phyloP scores from a whole-genome alignment of 2,113 vertebrate species.

The Prinia subflava region DNA sequence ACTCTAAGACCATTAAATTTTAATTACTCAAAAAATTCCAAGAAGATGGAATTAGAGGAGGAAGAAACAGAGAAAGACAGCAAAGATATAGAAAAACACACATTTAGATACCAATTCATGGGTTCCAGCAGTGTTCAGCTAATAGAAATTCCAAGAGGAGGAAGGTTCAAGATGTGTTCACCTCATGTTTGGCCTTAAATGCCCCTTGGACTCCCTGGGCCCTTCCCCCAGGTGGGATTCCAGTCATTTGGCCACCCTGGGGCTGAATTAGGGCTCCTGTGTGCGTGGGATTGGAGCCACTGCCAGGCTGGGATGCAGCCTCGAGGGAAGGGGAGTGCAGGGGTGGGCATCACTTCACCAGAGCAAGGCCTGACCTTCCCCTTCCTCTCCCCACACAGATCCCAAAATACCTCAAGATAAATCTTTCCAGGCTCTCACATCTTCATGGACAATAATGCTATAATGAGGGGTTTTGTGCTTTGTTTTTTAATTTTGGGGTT shows the following conservation, averaged over 20 bases:
- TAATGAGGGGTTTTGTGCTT: not conserved
- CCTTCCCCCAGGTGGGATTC: not conserved
- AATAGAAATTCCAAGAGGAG: not conserved
- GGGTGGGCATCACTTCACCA: not conserved
- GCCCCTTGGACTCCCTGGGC: not conserved
- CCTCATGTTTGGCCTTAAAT: not conserved
- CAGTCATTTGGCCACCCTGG: not conserved
- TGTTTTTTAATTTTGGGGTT: not conserved
- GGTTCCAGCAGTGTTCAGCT: not conserved
- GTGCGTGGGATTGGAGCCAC: not conserved
- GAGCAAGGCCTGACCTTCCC: not conserved
- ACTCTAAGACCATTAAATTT: not conserved
- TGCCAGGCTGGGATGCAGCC: not conserved
- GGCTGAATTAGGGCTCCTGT: not conserved
- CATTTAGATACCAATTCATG: not conserved
- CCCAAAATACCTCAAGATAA: not conserved
- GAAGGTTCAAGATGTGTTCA: accelerated
- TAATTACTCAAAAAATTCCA: not conserved
- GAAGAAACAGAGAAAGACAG: not conserved
- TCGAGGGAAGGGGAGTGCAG: not conserved
- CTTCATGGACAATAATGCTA: not conserved
- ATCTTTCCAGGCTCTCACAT: not conserved
- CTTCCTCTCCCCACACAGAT: not conserved
- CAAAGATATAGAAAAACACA: not conserved
- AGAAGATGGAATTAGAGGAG: not conserved